phyloP scores from a whole-genome alignment of 2,888 invertebrate species.

The Laothoe populi region DNA sequence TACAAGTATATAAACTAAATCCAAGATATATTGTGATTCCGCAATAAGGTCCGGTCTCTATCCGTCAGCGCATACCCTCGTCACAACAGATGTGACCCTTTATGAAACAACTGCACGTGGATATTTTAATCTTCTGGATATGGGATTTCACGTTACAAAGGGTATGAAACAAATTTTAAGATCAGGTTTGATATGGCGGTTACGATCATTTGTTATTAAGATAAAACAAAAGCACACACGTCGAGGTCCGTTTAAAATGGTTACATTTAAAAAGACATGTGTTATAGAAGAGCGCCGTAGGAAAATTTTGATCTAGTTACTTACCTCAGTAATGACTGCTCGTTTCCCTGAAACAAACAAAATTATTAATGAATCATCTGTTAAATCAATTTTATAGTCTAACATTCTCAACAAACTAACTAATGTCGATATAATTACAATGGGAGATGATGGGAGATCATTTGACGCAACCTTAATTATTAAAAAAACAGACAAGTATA shows the following conservation, averaged over 20 bases:
- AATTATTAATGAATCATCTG: background rate
- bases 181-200: too few relatives aligned
- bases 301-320: background rate
- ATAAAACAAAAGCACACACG: too few relatives aligned
- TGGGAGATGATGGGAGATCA: too few relatives aligned
- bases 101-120: constrained; percentile 72
- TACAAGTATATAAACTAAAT: constrained; percentile 6
- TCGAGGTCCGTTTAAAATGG: background rate
- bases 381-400: too few relatives aligned
- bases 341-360: constrained; percentile 5
- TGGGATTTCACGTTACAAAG: background rate
- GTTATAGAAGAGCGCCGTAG: background rate
- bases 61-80: constrained; percentile 68
- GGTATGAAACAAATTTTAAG: background rate
- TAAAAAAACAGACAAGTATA: too few relatives aligned
- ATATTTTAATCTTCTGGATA: constrained; percentile 67
- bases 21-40: constrained; percentile 37
- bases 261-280: background rate
- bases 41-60: constrained; percentile 40
- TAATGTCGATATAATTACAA: too few relatives aligned
- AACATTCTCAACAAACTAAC: too few relatives aligned
- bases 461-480: too few relatives aligned
- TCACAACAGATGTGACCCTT: constrained; percentile 71
- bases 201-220: too few relatives aligned
- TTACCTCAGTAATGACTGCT: constrained; percentile 6